Base-by-base conservation (phyloP, 2,797 vertebrate genomes). In the Acomys russatus region DNA sequence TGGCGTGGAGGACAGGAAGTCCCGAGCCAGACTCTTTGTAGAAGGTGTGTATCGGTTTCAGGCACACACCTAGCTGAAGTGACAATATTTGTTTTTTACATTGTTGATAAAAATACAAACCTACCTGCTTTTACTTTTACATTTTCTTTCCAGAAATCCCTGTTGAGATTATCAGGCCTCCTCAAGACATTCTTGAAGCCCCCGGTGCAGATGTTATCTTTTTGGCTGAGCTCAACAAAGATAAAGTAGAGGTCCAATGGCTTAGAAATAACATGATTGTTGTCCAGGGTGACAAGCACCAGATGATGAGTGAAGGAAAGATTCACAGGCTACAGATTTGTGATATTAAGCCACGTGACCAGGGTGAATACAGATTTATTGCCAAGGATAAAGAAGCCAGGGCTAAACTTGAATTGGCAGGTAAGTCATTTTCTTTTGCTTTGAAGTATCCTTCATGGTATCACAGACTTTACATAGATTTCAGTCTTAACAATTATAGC, bases 251-350 rank as follows among this genome's bases (percentile, higher is more conserved):
- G 96, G 99, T 99, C 89, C 99, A 99, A 90, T 99, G 99, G 99
- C 70, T 99, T 93, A 99, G 99, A 98, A 99, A 99, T 97, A 99
- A 99, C 96, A 99, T 99, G 99, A 99, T 99, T 1, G 98, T 99
- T 0, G 98, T 99, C 95, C 99, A 99, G 97, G 99, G 99, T 98
- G 99, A 99, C 98, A 99, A 99, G 97, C 99, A 99, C 98, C 99
- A 99, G 98, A 99, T 99, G 99, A 99, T 99, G 99, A 99, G 99
- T 80, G 99, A 99, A 98, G 99, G 99, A 86, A 99, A 99, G 96
- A 97, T 99, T 76, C 99, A 99, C 98, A 98, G 99, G 76, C 98
- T 99, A 86, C 99, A 99, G 98, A 99, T 99, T 78, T 99, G 99
- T 82, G 99, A 99, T 90, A 99, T 99, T 98, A 99, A 98, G 95